phyloP scores from a whole-genome alignment of 2,797 vertebrate species.

The Arnoldichthys spilopterus region DNA sequence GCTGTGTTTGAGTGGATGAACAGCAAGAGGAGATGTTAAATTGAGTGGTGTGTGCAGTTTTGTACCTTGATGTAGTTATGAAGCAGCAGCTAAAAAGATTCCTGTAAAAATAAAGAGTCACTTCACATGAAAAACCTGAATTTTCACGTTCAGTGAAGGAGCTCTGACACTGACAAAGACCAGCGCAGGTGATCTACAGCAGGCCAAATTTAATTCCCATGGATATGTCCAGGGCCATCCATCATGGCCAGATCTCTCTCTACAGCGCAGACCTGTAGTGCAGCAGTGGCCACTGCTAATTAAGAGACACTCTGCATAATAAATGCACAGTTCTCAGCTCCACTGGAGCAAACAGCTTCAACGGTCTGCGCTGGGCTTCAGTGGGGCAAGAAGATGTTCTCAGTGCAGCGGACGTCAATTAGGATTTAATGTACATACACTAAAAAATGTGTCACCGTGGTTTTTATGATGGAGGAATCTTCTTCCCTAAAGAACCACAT shows the following conservation, averaged over 20 bases:
- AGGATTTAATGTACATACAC: constrained; percentile 16
- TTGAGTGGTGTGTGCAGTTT: too few relatives aligned
- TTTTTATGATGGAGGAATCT: too few relatives aligned
- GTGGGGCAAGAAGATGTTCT: constrained; percentile 19
- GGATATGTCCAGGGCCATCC: constrained; percentile 63
- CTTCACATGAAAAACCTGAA: constrained; percentile 18
- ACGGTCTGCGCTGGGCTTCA: constrained; percentile 28
- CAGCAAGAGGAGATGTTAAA: constrained; percentile 78
- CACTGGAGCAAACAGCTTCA: constrained; percentile 30
- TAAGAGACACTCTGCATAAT: constrained; percentile 51
- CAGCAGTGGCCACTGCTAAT: constrained; percentile 44
- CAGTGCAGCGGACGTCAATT: constrained; percentile 23
- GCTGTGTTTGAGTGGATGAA: constrained; percentile 73
- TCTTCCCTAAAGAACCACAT: too few relatives aligned
- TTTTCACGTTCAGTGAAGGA: constrained; percentile 12
- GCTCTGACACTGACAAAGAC: constrained; percentile 43
- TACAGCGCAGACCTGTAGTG: constrained; percentile 58
- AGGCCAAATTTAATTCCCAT: constrained; percentile 64
- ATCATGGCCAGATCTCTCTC: constrained; percentile 62
- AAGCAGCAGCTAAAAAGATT: constrained; percentile 1
- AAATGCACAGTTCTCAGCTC: constrained; percentile 43
- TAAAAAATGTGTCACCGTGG: too few relatives aligned
- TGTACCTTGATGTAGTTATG: too few relatives aligned
- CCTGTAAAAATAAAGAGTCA: neutral
- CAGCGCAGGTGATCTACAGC: constrained; percentile 52